A percentile compares a stretch with the other conserved stretches of the same genome.
These are phyloP conservation scores for Hemaris fuciformis DNA, from an alignment of 2,888 invertebrate species.

Conservation along the genomic window DNA sequence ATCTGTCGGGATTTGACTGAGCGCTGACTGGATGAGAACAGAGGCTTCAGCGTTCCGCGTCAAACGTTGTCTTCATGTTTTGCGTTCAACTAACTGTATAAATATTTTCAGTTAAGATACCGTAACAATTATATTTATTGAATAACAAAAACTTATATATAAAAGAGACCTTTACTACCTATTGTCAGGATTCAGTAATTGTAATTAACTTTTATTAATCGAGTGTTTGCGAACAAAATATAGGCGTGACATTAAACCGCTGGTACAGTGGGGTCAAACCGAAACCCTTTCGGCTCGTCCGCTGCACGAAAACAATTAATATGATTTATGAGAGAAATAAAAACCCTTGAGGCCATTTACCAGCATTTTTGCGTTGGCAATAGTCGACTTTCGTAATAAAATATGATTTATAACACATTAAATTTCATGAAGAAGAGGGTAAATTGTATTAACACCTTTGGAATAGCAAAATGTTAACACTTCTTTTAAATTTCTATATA, in stretches of 20 bases:
- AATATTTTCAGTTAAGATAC: not conserved
- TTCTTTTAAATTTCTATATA: too few species aligned
- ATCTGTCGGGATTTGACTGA: conserved; percentile 35
- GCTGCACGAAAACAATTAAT: conserved; percentile 67
- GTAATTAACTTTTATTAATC: conserved; percentile 39
- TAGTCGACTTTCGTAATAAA: conserved; percentile 63
- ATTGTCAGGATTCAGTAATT: too few species aligned
- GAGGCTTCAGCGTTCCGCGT: conserved; percentile 28
- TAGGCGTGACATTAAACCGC: conserved; percentile 40
- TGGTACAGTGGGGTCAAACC: conserved; percentile 28
- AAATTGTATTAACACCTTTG: conserved; percentile 21
- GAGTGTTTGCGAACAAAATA: conserved; percentile 36
- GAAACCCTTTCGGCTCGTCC: conserved; percentile 54
- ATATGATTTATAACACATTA: conserved; percentile 60
- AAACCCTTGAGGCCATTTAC: conserved; percentile 69
- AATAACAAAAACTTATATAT: too few species aligned
- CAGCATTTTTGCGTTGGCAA: conserved; percentile 66
- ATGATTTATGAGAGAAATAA: conserved; percentile 74
- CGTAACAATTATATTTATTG: too few species aligned
- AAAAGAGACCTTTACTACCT: too few species aligned
- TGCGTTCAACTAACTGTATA: not conserved
- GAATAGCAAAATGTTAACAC: not conserved
- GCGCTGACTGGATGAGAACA: conserved; percentile 37
- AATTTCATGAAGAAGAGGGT: conserved; percentile 43
- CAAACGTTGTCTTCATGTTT: conserved; percentile 21